Evolutionary conservation across 2,888 invertebrate species (phyloP).

Genomic region (Seladonia tumulorum): DNA sequence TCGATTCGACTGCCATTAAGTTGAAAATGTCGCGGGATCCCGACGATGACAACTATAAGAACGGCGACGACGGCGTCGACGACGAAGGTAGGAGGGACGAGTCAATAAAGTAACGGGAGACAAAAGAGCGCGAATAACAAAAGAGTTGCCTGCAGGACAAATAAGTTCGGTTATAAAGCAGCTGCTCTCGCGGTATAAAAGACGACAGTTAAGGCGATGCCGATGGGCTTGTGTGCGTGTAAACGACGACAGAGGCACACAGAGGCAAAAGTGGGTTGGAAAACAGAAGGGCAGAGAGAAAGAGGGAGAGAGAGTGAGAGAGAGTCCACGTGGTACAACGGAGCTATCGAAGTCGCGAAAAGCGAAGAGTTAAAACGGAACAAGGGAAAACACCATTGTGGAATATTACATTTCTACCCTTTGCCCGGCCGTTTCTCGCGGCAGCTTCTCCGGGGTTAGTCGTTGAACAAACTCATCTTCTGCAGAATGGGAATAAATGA

Average conservation of each 20-base stretch:
- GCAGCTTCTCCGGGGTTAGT: not conserved
- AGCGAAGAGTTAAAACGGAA: conserved; percentile 33
- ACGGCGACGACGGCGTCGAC: not conserved
- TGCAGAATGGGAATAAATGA: conserved; percentile 16
- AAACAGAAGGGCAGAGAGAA: not conserved
- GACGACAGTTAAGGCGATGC: conserved; percentile 13
- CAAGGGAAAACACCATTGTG: conserved; percentile 29
- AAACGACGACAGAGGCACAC: conserved; percentile 7
- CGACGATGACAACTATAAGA: conserved; percentile 24
- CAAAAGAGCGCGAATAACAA: conserved; percentile 48
- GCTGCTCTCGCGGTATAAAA: conserved; percentile 49
- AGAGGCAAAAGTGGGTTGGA: not conserved
- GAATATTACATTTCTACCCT: conserved; percentile 41
- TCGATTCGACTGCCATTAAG: conserved; percentile 52
- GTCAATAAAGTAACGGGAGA: conserved; percentile 64
- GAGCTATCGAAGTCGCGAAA: conserved; percentile 33
- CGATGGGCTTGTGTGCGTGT: conserved; percentile 22
- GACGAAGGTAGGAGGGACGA: conserved; percentile 18
- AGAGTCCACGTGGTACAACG: not conserved
- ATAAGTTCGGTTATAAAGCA: conserved; percentile 68
- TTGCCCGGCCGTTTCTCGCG: not conserved
- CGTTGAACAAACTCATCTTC: conserved; percentile 12
- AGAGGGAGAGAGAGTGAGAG: not conserved
- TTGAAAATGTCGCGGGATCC: conserved; percentile 53
- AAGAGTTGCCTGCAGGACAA: conserved; percentile 57